Conservation (phyloP, 2,113 vertebrate species). For the Tachysurus fulvidraco region DNA sequence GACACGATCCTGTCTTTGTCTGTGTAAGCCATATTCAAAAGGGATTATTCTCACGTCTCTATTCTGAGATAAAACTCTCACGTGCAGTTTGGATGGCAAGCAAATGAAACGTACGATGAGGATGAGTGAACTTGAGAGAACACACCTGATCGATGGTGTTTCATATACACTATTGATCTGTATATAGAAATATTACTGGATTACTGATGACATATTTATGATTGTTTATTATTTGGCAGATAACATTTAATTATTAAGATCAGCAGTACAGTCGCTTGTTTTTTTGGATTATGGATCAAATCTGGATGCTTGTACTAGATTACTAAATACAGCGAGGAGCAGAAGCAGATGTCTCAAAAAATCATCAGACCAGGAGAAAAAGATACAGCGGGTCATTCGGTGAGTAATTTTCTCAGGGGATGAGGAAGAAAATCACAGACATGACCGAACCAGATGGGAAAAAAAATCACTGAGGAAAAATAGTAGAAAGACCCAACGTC, state of each 20-base stretch:
- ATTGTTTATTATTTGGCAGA: neutral
- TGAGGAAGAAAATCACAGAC: neutral
- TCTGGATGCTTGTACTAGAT: too few relatives aligned
- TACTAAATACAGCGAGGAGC: neutral
- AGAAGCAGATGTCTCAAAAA: neutral
- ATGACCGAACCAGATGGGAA: neutral
- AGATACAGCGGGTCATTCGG: neutral
- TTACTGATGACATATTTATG: neutral
- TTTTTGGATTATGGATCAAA: neutral
- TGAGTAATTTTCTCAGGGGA: neutral
- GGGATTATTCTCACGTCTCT: neutral
- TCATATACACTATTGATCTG: too few relatives aligned
- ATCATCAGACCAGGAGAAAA: neutral
- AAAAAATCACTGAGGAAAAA: neutral
- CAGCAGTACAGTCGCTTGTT: too few relatives aligned
- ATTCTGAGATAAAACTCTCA: neutral
- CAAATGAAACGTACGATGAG: neutral
- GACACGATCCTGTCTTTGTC: neutral
- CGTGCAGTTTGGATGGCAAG: neutral
- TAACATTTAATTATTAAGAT: too few relatives aligned
- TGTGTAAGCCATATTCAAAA: neutral
- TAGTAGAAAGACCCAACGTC: neutral
- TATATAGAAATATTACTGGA: neutral
- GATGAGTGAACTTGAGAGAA: neutral
- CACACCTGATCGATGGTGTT: neutral